phyloP scores from a whole-genome alignment of 2,888 invertebrate species.

The Drosophila mettleri region DNA sequence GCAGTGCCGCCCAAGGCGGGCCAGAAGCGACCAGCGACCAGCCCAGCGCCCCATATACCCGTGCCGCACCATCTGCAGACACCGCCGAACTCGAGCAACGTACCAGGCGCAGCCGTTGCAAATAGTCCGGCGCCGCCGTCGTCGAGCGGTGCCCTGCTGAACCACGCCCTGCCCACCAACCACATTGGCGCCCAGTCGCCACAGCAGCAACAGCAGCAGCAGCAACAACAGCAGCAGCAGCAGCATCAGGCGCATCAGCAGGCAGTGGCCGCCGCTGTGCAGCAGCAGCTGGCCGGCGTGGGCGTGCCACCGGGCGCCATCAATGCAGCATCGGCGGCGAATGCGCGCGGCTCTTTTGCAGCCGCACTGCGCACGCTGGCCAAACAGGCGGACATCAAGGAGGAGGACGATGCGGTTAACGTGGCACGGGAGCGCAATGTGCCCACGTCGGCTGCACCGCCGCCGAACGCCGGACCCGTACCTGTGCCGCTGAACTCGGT shows the following conservation, averaged over 20 bases:
- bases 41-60: conserved; percentile 84
- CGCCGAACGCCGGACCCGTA: conserved; percentile 28
- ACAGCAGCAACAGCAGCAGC: conserved; percentile 72
- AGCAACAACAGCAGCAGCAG: conserved; percentile 72
- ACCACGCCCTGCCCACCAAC: conserved; percentile 81
- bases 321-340: conserved; percentile 85
- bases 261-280: conserved; percentile 80
- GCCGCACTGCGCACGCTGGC: conserved; percentile 95
- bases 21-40: conserved; percentile 84
- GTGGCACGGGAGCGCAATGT: conserved; percentile 73
- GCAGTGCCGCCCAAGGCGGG: conserved; percentile 85
- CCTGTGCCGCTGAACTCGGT: conserved; percentile 57
- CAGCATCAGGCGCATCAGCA: conserved; percentile 82
- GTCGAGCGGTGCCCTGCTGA: conserved; percentile 62
- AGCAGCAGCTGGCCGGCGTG: conserved; percentile 79
- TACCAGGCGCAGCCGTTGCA: conserved; percentile 45
- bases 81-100: conserved; percentile 64
- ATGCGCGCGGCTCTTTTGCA: conserved; percentile 91
- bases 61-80: conserved; percentile 84
- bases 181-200: conserved; percentile 83
- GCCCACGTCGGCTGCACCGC: conserved; percentile 53
- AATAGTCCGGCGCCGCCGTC: conserved; percentile 64
- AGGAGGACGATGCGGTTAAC: conserved; percentile 86
- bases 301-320: conserved; percentile 72
- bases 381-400: conserved; percentile 94